Evolutionary conservation across 2,888 invertebrate genomes (phyloP).

Genomic region (Agriopis leucophaearia): DNA sequence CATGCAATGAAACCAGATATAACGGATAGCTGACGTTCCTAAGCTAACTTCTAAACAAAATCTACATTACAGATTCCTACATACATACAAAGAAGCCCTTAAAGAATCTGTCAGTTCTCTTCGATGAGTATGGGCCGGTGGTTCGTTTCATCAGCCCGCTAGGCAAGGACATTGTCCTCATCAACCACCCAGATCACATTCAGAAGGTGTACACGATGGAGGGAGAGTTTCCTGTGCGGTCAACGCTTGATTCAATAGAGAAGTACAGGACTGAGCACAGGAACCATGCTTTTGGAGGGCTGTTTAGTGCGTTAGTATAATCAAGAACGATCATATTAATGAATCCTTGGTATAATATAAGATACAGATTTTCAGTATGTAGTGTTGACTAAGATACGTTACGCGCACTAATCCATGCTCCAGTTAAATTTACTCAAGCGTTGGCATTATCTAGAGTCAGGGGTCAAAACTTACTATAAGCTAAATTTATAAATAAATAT

Average conservation of each 20-base stretch:
- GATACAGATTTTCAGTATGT: no score
- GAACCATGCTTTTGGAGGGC: slow-evolving; percentile 83
- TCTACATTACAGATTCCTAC: slow-evolving; percentile 58
- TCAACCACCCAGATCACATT: slow-evolving; percentile 88
- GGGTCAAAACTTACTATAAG: no score
- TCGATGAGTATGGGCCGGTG: slow-evolving; percentile 88
- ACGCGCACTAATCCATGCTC: no score
- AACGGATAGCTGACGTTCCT: no score
- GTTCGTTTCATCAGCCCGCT: slow-evolving; percentile 89
- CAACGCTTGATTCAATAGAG: slow-evolving; percentile 88
- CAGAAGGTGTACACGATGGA: slow-evolving; percentile 87
- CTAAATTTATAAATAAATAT: no score
- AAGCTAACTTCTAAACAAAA: not conserved
- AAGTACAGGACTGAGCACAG: slow-evolving; percentile 87
- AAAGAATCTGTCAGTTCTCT: slow-evolving; percentile 68
- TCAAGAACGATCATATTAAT: no score
- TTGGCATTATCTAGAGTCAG: no score
- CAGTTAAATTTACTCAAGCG: no score
- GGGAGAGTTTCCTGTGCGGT: slow-evolving; percentile 86
- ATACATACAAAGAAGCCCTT: slow-evolving; percentile 63
- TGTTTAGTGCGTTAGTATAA: slow-evolving; percentile 86
- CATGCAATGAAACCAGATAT: no score
- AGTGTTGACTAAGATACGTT: no score
- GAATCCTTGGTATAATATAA: slow-evolving; percentile 69
- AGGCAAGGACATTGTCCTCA: slow-evolving; percentile 87